These are phyloP conservation scores for Thamnaconus septentrionalis DNA, from an alignment of 2,113 vertebrate species.

Conservation along the genomic window DNA sequence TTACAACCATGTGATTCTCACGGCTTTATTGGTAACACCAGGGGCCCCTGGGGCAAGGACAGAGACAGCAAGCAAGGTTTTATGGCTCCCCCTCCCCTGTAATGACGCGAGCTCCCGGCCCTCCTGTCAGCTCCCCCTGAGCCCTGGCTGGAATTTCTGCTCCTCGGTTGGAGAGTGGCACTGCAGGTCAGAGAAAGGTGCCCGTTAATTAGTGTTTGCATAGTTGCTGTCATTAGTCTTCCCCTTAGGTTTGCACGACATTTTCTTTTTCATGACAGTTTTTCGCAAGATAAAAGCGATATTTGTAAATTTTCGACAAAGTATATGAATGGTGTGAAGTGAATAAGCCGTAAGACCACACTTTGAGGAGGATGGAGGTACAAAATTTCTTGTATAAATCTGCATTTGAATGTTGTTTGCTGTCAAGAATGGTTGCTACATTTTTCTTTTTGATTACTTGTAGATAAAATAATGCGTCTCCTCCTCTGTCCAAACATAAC, in stretches of 20 bases:
- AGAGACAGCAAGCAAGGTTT: constrained; percentile 40
- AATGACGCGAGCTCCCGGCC: constrained; percentile 44
- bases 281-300: no score
- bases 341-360: no score
- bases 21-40: constrained; percentile 52
- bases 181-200: constrained; percentile 26
- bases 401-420: no score
- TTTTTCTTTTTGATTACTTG: no score
- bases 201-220: constrained; percentile 1
- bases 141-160: constrained; percentile 48
- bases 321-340: no score
- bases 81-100: constrained; percentile 42
- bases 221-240: constrained; percentile 6
- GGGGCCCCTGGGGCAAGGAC: constrained; percentile 30
- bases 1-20: constrained; percentile 64
- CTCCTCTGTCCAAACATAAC: no score
- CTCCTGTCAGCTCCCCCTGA: constrained; percentile 44
- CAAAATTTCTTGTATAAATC: no score
- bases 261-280: no score
- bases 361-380: not conserved
- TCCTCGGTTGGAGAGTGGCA: constrained; percentile 51
- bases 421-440: no score
- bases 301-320: no score
- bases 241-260: no score
- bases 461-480: no score